Evolutionary conservation across 1,140 invertebrate species (phyloP), one percentile per base, ranked within the genome.

Genomic region (Drosophila nigrodunni): DNA sequence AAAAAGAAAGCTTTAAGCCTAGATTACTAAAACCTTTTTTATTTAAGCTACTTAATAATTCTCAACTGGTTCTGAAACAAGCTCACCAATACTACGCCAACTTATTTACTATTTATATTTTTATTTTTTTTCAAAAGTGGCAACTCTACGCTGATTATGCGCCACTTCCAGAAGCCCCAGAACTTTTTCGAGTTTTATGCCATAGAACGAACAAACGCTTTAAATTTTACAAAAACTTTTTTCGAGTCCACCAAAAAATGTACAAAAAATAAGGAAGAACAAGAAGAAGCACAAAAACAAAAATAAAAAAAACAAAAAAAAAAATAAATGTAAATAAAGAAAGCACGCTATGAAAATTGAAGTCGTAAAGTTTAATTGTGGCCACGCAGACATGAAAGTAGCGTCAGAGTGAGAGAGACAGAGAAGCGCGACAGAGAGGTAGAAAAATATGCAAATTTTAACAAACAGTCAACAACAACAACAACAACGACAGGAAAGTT

Each of bases 291-390:
- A 59, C 18, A 21, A 21, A 43, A 59, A 64, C 18, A 54, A 7
- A 21, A 30, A 55, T 49, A 57, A n/a, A 6, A 30, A 18, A 65
- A 49, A 41, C 25, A 65, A 47, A 44, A 73, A 46, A 60, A 73
- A 72, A 66, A 59, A 35, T 58, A 78, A 61, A 74, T 35, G 50
- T 49, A 67, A 77, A 76, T 71, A 71, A 61, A 30, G 54, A 61
- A 44, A 73, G 39, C 60, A 66, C 47, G 57, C 72, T 59, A 67
- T 82, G 72, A 80, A 85, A 80, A 85, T 80, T 78, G 74, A 81
- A 85, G 80, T 85, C 81, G 81, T 85, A 85, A 85, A 85, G 81
- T 77, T 83, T 83, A 83, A 83, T 83, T 83, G 81, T 83, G 77
- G 80, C 64, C 69, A 65, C 52, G 62, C 54, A 50, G 62, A 70